Conservation (phyloP, 2,888 invertebrate species). For the Caenorhabditis parvicauda region DNA sequence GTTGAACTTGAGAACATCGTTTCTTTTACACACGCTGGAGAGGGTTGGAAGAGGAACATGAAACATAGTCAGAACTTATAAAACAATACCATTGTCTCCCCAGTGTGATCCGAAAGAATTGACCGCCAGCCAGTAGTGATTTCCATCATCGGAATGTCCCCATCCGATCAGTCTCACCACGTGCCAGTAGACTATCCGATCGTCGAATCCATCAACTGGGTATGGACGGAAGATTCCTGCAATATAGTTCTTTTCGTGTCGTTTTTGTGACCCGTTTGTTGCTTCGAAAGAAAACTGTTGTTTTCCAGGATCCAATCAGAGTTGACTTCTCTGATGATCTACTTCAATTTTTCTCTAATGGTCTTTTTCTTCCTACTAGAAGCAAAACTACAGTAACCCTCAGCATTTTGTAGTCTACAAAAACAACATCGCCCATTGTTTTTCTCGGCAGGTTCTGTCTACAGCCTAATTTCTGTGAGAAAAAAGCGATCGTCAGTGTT, state of each 20-base stretch:
- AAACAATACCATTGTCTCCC: constrained; percentile 54
- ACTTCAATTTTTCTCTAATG: neutral
- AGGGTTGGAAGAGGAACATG: neutral
- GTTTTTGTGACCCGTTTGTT: neutral
- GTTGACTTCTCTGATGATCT: too few species aligned
- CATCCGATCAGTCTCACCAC: constrained; percentile 60
- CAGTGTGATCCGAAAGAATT: constrained; percentile 59
- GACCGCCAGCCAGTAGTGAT: constrained; percentile 56
- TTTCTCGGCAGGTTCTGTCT: too few species aligned
- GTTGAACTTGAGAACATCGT: too few species aligned
- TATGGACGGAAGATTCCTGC: constrained; percentile 56
- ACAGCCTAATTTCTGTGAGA: too few species aligned
- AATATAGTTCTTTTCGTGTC: neutral
- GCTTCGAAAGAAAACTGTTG: neutral
- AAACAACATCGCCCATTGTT: too few species aligned
- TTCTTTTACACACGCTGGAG: too few species aligned
- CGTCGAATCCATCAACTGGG: constrained; percentile 54
- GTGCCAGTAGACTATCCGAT: constrained; percentile 60
- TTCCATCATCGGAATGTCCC: constrained; percentile 53
- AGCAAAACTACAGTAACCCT: too few species aligned
- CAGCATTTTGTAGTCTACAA: too few species aligned
- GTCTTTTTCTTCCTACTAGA: too few species aligned
- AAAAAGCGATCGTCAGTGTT: neutral
- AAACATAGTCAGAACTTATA: neutral
- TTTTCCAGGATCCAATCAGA: neutral